Evolutionary conservation across 2,888 invertebrate genomes (phyloP), one percentile per base, ranked within the genome.

Genomic region (Lamellibrachia columna): DNA sequence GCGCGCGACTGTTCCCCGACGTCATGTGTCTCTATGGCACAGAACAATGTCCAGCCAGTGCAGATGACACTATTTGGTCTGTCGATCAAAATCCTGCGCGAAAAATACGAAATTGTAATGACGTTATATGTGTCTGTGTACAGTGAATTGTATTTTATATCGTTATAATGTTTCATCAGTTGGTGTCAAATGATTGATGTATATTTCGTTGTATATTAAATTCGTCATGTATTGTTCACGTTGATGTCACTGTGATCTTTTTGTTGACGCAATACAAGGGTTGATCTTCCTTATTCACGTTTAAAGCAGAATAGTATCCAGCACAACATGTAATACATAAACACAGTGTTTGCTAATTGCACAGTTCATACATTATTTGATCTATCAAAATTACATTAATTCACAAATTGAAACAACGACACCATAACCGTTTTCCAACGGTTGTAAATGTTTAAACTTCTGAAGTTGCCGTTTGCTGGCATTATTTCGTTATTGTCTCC

Each of bases 121-220:
- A 75, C 75, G 75, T 75, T 75, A 75, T 75, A 22, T 75, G 22
- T 75, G 22, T 75, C 6, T 75, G 75, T 75, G 75, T 75, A 75
- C 75, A 75, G 75, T 75, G 75, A 75, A 75, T 75, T 75, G 75
- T 75, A 22, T 75, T 75, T 75, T 75, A 75, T 75, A 75, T 75
- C 75, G 75, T 75, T 75, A 75, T 75, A 75, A 75, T 75, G 75
- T 75, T 75, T 75, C 75, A 75, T 75, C 75, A 22, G 75, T 75
- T 75, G 15, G 75, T 75, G 75, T 75, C 75, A 75, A 75, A 75
- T 75, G 75, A 75, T 75, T 75, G n/a, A 75, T 75, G 75, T 75
- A 75, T 75, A 75, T 75, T 75, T 75, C 22, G 75, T 75, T 75
- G 75, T 75, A 75, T 75, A 75, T 75, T 75, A 75, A 75, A 75